Percentiles rank a stretch among this genome's conserved stretches.
phyloP scores from a whole-genome alignment of 2,888 invertebrate genomes.

The Hypena proboscidalis region DNA sequence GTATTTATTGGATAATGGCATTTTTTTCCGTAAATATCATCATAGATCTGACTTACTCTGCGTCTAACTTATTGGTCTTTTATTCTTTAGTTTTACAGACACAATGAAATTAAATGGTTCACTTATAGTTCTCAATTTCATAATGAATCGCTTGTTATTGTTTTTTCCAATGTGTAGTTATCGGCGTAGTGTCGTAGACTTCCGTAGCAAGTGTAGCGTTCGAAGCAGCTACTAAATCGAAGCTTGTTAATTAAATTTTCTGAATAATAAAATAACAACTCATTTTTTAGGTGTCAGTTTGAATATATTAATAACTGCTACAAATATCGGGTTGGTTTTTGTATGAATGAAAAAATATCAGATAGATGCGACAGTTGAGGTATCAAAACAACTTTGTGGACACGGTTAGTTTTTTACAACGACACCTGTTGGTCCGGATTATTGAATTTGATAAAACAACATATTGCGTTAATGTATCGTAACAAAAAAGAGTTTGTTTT shows the following conservation, averaged over 20 bases:
- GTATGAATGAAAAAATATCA: constrained; percentile 59
- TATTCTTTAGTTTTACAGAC: no score
- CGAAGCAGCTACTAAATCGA: no score
- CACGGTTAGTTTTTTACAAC: constrained; percentile 69
- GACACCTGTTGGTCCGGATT: constrained; percentile 75
- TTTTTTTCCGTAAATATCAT: no score
- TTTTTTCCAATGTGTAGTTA: no score
- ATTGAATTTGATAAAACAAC: constrained; percentile 68
- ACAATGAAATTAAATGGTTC: no score
- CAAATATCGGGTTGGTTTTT: constrained; percentile 59
- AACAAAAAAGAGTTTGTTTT: constrained; percentile 44
- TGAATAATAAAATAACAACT: constrained; percentile 46
- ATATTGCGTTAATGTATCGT: constrained; percentile 52
- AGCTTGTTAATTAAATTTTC: constrained; percentile 17
- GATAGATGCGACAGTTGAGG: constrained; percentile 79
- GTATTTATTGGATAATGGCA: no score
- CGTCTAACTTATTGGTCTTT: no score
- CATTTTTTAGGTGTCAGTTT: not conserved
- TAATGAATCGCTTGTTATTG: no score
- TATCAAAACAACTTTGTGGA: constrained; percentile 71
- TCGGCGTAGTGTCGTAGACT: no score
- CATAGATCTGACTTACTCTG: no score
- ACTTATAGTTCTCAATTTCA: no score
- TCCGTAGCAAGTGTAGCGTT: no score
- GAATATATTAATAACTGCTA: constrained; percentile 44